Base-by-base conservation (phyloP, 2,113 vertebrate species). In the Aspidoscelis tigris region DNA sequence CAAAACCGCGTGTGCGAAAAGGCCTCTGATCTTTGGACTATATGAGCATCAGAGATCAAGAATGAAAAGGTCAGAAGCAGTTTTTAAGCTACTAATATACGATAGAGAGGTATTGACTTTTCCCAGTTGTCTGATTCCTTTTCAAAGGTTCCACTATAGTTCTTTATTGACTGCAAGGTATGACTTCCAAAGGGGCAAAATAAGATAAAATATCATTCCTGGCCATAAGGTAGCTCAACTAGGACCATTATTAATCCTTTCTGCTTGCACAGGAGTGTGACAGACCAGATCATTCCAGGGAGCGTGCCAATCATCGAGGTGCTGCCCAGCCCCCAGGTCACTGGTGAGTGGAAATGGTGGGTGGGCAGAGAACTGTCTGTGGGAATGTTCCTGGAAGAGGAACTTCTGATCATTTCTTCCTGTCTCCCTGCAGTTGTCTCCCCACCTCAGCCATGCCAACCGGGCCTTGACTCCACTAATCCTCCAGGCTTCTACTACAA, bases 341-440 rank as follows among this genome's bases (percentile, higher is more conserved):
- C 5, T 18, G 73, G 87, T 86, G 82, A 74, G 87, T 75, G 6
- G 41, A 53, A 47, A 44, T 16, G 26, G 21, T 26, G 39, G 64
- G 77, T 61, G 77, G 77, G 33, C 11, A 70, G 69, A 16, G 12
- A 41, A 6, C n/a, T 70, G 16, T n/a, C 69, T 70, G 61, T 10
- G 61, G 11, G 26, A 2, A 7, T 8, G 10, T 16, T 41, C 21
- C 18, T 24, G 43, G 47, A n/a, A 22, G 47, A 24, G 58, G 3
- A 74, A 39, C n/a, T 78, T 65, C 33, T 74, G 21, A 66, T 5
- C 22, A 16, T 43, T 1, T 21, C 33, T 5, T 89, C 86, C 71
- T 87, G 61, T 92, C 88, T 0, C 71, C 85, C 33, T 24, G 58
- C 47, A 94, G 92, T 41, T 76, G 68, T 7, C 69, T 70, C 69